These are phyloP conservation scores for Apis dorsata DNA, from an alignment of 1,140 invertebrate species.

Conservation along the genomic window DNA sequence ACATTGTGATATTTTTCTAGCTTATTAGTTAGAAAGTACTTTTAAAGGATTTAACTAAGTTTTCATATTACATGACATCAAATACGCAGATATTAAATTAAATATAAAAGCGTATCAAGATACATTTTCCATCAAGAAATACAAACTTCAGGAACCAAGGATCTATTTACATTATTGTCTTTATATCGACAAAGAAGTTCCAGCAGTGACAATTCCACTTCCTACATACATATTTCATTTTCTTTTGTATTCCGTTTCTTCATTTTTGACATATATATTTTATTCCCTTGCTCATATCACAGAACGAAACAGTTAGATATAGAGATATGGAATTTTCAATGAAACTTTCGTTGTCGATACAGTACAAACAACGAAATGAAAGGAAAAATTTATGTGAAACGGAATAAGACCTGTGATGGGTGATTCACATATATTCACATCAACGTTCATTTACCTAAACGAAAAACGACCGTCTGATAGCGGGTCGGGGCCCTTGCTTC, in stretches of 20 bases:
- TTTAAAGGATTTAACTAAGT: not conserved
- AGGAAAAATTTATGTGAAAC: not conserved
- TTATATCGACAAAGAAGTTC: not conserved
- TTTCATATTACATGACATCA: not conserved
- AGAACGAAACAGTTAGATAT: too few relatives aligned
- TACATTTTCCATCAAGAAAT: not conserved
- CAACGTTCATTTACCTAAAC: constrained; percentile 78
- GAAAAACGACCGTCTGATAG: constrained; percentile 79
- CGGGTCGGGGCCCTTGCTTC: constrained; percentile 79
- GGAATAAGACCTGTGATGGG: constrained; percentile 1
- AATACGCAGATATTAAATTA: not conserved
- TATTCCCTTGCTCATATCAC: not conserved
- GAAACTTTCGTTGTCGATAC: not conserved
- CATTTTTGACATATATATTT: not conserved
- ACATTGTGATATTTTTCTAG: not conserved
- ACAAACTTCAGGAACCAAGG: not conserved
- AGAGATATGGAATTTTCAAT: too few relatives aligned
- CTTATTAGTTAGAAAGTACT: not conserved
- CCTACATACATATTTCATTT: not conserved
- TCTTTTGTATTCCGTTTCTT: too few relatives aligned
- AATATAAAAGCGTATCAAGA: constrained; percentile 28
- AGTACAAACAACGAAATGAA: not conserved
- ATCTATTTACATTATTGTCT: constrained; percentile 15
- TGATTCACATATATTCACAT: constrained; percentile 46
- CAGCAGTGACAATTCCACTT: not conserved